Evolutionary conservation across 2,888 invertebrate species (phyloP).

Genomic region (Drosophila helvetica): DNA sequence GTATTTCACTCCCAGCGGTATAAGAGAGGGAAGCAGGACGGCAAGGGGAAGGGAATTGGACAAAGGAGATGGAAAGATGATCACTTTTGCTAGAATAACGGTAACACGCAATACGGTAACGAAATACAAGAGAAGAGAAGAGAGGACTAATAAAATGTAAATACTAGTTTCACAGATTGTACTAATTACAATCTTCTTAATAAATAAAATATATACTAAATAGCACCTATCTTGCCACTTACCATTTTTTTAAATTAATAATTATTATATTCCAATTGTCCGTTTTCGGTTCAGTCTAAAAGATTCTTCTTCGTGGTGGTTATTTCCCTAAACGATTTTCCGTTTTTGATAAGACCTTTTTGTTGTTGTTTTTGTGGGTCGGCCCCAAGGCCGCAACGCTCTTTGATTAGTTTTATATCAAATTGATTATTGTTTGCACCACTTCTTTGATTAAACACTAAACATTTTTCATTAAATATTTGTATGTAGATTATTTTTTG

Average conservation of each 20-base stretch:
- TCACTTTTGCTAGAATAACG: too few species aligned
- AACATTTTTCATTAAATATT: neutral
- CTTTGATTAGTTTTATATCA: neutral
- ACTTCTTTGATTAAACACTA: neutral
- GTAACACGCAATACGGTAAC: too few species aligned
- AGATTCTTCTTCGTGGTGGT: constrained; percentile 30
- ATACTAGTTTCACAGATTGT: neutral
- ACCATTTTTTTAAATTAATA: constrained; percentile 61
- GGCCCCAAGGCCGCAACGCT: neutral
- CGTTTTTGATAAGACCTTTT: neutral
- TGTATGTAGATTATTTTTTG: constrained; percentile 24
- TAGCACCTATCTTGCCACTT: constrained; percentile 23
- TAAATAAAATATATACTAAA: neutral
- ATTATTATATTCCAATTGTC: constrained; percentile 65
- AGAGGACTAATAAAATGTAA: neutral
- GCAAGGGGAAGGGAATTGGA: too few species aligned
- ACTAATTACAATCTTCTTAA: neutral
- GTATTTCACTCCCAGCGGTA: neutral
- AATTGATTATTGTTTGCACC: constrained; percentile 16
- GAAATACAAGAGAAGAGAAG: neutral
- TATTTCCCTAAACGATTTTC: constrained; percentile 46
- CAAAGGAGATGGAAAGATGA: too few species aligned
- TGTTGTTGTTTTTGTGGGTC: neutral
- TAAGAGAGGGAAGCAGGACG: too few species aligned
- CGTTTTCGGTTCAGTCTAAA: constrained; percentile 58